Evolutionary conservation across 2,888 invertebrate genomes (phyloP).

Genomic region (Ceratothoa steindachneri): DNA sequence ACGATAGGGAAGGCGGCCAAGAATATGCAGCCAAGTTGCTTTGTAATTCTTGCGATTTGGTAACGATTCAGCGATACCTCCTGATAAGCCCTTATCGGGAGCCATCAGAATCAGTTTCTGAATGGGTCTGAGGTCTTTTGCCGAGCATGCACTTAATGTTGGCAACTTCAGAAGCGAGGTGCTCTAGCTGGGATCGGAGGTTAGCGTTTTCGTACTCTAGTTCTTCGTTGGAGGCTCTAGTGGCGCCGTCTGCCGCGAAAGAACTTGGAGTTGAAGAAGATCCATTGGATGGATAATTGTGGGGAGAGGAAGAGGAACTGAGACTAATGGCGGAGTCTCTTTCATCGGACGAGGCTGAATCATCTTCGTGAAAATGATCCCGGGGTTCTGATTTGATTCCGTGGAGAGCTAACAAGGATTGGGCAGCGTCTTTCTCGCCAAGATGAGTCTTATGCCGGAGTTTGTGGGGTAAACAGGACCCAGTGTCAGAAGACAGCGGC

Average conservation of each 20-base stretch:
- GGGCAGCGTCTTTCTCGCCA: conserved; percentile 65
- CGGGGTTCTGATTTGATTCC: conserved; percentile 40
- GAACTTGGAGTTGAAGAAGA: conserved; percentile 13
- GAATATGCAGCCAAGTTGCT: too few species aligned
- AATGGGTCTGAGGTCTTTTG: conserved; percentile 25
- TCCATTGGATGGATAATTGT: conserved; percentile 27
- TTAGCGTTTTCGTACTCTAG: conserved; percentile 40
- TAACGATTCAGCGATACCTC: neutral
- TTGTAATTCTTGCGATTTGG: too few species aligned
- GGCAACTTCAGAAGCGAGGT: conserved; percentile 85
- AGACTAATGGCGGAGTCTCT: conserved; percentile 80
- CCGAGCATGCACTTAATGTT: conserved; percentile 64
- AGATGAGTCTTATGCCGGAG: conserved; percentile 85
- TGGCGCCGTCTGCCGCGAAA: conserved; percentile 46
- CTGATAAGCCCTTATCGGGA: conserved; percentile 22
- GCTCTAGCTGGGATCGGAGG: conserved; percentile 67
- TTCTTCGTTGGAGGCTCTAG: conserved; percentile 15
- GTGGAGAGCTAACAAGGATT: conserved; percentile 41
- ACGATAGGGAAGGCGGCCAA: neutral
- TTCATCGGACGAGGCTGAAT: conserved; percentile 75
- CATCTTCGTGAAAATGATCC: conserved; percentile 49
- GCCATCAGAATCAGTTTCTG: conserved; percentile 30
- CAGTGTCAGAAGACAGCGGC: conserved; percentile 34
- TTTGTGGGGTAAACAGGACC: conserved; percentile 78
- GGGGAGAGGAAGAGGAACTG: conserved; percentile 33